Evolutionary conservation across 2,797 vertebrate genomes (phyloP), one percentile per base, ranked within the genome.

Genomic region (Amblyopsis hoosieri): DNA sequence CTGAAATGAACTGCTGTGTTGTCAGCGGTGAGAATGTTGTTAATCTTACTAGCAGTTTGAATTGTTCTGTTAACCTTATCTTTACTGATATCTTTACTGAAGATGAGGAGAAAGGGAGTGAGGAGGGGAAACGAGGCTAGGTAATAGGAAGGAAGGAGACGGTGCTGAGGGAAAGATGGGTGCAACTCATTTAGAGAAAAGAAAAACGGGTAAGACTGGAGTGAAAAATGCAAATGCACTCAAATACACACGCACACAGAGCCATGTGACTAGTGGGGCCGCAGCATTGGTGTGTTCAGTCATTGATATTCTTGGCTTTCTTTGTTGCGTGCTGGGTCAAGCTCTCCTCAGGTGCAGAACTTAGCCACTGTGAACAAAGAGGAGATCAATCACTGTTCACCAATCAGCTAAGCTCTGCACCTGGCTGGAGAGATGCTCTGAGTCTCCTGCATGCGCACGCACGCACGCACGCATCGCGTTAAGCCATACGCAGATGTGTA

Each of bases 351-450:
- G 96, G 94, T 95, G 96, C 96, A 99, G 97, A 99, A 99, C 97
- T 99, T 99, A 99, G 97, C 97, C 97, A 99, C 97, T 99, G 97
- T 99, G 97, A 99, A 99, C 97, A 99, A 97, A 95, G 96, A 95
- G 94, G 93, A 88, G 92, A 95, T 94, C 93, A 97, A 95, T 98
- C 96, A 99, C 97, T 99, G 97, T 98, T 99, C 97, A 98, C 97
- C 96, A 98, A 96, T 98, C 96, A 98, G 97, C 97, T 99, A 99
- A 99, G 97, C 97, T 98, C 97, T 99, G 96, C 94, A 95, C 95
- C 97, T 97, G 78, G 60, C 74, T 88, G 94, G 94, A 96, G 94
- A 95, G 93, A 93, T 91, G 79, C 68, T 84, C 71, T 78, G 67
- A 61, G 13, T 7, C 29, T 53, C 61, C 61, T 50, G 61, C 61